phyloP scores from a whole-genome alignment of 1,140 invertebrate species.

The Tetramorium simillimum region DNA sequence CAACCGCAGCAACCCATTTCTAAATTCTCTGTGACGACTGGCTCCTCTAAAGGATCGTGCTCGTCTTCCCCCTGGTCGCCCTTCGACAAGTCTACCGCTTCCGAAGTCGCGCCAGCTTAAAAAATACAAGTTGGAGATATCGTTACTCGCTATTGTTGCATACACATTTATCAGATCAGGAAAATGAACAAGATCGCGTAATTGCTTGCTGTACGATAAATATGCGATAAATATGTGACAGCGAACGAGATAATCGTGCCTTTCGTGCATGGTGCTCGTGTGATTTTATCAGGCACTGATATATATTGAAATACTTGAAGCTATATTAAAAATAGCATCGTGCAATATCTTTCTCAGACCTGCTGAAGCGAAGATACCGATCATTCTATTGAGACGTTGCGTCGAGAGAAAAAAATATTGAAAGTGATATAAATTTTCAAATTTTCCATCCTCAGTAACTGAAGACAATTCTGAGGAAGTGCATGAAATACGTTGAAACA shows the following conservation, averaged over 20 bases:
- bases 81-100: constrained; percentile 10
- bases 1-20: constrained; percentile 79
- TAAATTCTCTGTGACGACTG: constrained; percentile 10
- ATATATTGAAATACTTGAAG: neutral
- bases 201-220: constrained; percentile 7
- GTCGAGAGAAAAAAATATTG: neutral
- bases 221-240: neutral
- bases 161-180: neutral
- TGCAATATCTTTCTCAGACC: neutral
- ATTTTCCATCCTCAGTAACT: neutral
- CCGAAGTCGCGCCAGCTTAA: constrained; percentile 50
- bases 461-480: neutral
- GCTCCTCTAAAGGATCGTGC: constrained; percentile 47
- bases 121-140: constrained; percentile 19
- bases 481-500: neutral
- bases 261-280: neutral
- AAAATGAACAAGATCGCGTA: neutral
- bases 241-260: neutral
- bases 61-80: constrained; percentile 52
- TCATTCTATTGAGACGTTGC: neutral
- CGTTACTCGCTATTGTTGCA: neutral
- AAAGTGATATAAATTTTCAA: neutral
- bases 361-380: neutral
- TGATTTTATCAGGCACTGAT: neutral
- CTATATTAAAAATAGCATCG: neutral